Evolutionary conservation across 2,797 vertebrate genomes (phyloP).

Genomic region (Lagodon rhomboides): DNA sequence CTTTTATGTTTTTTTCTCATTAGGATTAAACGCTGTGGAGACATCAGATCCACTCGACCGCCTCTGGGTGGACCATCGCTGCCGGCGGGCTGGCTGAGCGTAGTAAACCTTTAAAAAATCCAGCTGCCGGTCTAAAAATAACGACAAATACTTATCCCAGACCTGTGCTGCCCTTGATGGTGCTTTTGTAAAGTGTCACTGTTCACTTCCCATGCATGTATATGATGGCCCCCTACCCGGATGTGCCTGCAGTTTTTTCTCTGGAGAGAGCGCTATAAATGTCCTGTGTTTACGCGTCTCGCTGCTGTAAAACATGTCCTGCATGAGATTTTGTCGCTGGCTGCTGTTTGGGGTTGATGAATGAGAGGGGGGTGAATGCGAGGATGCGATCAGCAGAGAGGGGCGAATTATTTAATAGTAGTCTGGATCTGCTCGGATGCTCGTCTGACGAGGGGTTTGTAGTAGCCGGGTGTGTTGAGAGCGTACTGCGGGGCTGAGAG

Average conservation of each 20-base stretch:
- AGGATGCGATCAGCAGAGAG: not conserved
- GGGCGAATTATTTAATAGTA: not conserved
- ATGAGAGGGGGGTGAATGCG: not conserved
- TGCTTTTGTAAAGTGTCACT: slow-evolving; percentile 42
- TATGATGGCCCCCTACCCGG: slow-evolving; percentile 69
- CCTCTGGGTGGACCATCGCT: slow-evolving; percentile 15
- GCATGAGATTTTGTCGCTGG: slow-evolving; percentile 49
- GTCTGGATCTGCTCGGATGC: slow-evolving; percentile 6
- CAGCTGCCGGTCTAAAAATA: slow-evolving; percentile 3
- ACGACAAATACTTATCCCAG: not conserved
- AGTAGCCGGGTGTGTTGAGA: slow-evolving; percentile 32
- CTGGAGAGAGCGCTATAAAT: slow-evolving; percentile 50
- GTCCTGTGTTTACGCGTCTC: slow-evolving; percentile 64
- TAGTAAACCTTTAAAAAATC: slow-evolving; percentile 24
- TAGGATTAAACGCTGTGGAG: slow-evolving; percentile 25
- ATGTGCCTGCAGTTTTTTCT: slow-evolving; percentile 76
- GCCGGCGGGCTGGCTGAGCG: slow-evolving; percentile 24
- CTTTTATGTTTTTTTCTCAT: slow-evolving; percentile 4
- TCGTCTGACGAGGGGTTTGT: slow-evolving; percentile 20
- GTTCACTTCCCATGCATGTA: slow-evolving; percentile 55
- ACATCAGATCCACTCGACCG: slow-evolving; percentile 14
- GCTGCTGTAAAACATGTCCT: slow-evolving; percentile 65
- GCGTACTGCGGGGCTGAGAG: slow-evolving; percentile 20
- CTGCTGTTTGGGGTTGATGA: slow-evolving; percentile 25
- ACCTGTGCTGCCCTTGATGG: slow-evolving; percentile 4